Base-by-base conservation (phyloP, 2,888 invertebrate species). In the Conistra vaccinii region DNA sequence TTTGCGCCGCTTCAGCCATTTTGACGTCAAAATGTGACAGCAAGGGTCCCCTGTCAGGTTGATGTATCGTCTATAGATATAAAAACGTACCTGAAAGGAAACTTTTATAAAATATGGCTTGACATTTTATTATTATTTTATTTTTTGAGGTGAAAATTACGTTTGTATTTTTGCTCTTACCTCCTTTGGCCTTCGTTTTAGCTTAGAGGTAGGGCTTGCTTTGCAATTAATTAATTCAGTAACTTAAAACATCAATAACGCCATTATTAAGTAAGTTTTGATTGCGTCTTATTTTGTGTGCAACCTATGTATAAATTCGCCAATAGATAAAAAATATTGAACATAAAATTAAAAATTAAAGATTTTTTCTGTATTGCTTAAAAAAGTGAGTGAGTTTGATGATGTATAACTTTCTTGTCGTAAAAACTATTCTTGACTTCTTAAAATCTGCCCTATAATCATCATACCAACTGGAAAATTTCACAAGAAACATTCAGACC, bases 21-120 rank as follows among this genome's bases (percentile, higher is more conserved):
- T 86, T 86, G 86, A 81, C 85, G 77, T 73, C 61, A 75, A 63
- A 80, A 84, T 76, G 68, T 86, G 86, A 84, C 86, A 86, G 76
- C 69, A n/a, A 70, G 73, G 71, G 69, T 69, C 84, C 75, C 61
- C 62, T 69, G 73, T 79, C 85, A 86, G 48, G 60, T 81, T 84
- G 85, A 85, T 81, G 73, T 86, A 81, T 79, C 76, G 76, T 72
- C 58, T 71, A 84, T 76, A 81, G 78, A 82, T 81, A 81, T 45
- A 69, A 78, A 76, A 73, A 63, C 73, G 58, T 68, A 71, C 66
- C 53, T 75, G 63, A 45, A 70, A 73, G 71, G 35, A 55, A 78
- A 76, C 57, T 68, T 71, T 67, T 62, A 32, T 62, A 82, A 82
- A 82, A 76, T 69, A 69, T 42, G 42, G 12, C 61, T 42, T 55